Evolutionary conservation across 2,888 invertebrate species (phyloP).

Genomic region (Cephus pygmeus): DNA sequence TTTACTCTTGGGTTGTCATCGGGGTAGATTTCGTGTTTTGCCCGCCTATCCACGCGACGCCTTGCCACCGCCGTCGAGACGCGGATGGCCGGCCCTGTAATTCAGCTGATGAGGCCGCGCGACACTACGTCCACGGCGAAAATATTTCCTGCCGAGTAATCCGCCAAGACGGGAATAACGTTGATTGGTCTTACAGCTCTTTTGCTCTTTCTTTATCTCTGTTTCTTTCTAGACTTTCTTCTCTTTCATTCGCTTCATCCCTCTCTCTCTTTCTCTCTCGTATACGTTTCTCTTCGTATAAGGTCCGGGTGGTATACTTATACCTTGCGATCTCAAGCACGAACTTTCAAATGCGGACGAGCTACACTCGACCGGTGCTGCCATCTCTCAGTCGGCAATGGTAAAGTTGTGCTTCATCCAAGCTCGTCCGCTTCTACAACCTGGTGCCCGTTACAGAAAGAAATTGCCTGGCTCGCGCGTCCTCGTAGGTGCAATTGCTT

Average conservation of each 20-base stretch:
- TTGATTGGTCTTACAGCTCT: slow-evolving; percentile 27
- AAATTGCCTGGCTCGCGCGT: slow-evolving; percentile 43
- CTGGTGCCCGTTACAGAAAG: slow-evolving; percentile 32
- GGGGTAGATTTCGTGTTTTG: slow-evolving; percentile 34
- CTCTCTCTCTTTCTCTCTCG: background rate
- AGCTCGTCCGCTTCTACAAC: too few species aligned
- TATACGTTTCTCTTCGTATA: background rate
- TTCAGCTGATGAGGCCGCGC: slow-evolving; percentile 65
- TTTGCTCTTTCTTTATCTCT: background rate
- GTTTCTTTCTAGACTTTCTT: background rate
- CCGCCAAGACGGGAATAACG: slow-evolving; percentile 29
- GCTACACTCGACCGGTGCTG: slow-evolving; percentile 42
- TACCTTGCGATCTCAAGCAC: too few species aligned
- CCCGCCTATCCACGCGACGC: slow-evolving; percentile 66
- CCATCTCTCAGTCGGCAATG: slow-evolving; percentile 29
- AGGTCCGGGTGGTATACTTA: too few species aligned
- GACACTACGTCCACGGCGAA: slow-evolving; percentile 42
- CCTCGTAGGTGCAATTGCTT: slow-evolving; percentile 58
- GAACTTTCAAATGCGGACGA: background rate
- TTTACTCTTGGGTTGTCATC: too few species aligned
- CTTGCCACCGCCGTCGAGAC: slow-evolving; percentile 45
- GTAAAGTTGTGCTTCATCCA: too few species aligned
- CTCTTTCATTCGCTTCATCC: background rate
- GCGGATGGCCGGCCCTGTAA: slow-evolving; percentile 58
- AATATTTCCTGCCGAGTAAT: slow-evolving; percentile 50